These are phyloP conservation scores for Drosophila hydei DNA, from an alignment of 1,140 invertebrate species.

Conservation along the genomic window DNA sequence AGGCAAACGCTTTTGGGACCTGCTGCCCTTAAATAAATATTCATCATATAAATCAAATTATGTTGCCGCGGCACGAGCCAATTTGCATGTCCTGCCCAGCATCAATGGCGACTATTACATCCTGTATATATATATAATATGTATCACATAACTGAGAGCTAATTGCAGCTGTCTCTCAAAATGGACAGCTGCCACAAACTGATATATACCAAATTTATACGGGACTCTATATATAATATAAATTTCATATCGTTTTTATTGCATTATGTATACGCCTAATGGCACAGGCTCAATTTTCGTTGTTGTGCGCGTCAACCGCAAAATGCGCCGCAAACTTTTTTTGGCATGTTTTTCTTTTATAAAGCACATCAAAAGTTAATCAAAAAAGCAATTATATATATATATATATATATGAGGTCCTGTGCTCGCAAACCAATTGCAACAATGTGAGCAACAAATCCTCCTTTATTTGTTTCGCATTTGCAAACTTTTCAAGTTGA, in stretches of 20 bases:
- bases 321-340: conserved; percentile 9
- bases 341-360: background rate
- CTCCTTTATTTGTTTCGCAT: conserved; percentile 1
- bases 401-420: background rate
- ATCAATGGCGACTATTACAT: background rate
- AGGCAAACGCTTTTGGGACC: conserved; percentile 15
- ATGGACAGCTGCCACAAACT: conserved; percentile 13
- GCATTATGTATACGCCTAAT: conserved; percentile 19
- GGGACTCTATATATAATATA: background rate
- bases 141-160: conserved; percentile 31
- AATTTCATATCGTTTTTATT: background rate
- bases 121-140: conserved; percentile 5
- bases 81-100: conserved; percentile 32
- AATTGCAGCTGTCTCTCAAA: conserved; percentile 21
- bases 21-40: conserved; percentile 2
- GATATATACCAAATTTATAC: background rate
- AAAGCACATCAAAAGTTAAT: conserved; percentile 9
- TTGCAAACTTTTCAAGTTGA: background rate
- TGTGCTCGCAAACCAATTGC: conserved; percentile 1
- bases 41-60: conserved; percentile 35
- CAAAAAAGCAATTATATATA: conserved; percentile 10
- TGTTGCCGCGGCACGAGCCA: conserved; percentile 40
- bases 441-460: background rate
- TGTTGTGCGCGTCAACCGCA: background rate
- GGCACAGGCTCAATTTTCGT: background rate